Evolutionary conservation across 1,140 invertebrate genomes (phyloP), one percentile per base, ranked within the genome.

Genomic region (Calycopis cecrops): DNA sequence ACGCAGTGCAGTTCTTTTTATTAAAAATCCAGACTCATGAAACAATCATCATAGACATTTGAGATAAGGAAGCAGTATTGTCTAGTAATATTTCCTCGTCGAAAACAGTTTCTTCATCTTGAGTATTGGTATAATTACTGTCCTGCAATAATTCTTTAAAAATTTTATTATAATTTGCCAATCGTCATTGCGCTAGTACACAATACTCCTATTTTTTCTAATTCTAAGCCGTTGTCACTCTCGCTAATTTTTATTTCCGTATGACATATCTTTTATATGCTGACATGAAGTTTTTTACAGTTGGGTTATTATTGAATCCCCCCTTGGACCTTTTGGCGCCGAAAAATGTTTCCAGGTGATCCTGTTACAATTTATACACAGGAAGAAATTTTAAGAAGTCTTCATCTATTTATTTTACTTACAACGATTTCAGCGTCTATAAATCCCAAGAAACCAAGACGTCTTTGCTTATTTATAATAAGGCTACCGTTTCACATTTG

Each of bases 251-350:
- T n/a, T n/a, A n/a, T n/a, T n/a, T n/a, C n/a, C n/a, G n/a, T n/a
- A n/a, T n/a, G n/a, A n/a, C n/a, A n/a, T n/a, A n/a, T n/a, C n/a
- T n/a, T n/a, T n/a, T n/a, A n/a, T n/a, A n/a, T n/a, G n/a, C n/a
- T n/a, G n/a, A n/a, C n/a, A n/a, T n/a, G n/a, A 48, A 21, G 47
- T 34, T 16, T 35, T 50, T 50, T 35, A 50, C n/a, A 50, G 12
- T 50, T n/a, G n/a, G n/a, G n/a, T n/a, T n/a, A n/a, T n/a, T n/a
- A n/a, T n/a, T n/a, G n/a, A n/a, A n/a, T n/a, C n/a, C n/a, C n/a
- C n/a, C n/a, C n/a, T n/a, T n/a, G n/a, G n/a, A n/a, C n/a, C n/a
- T n/a, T n/a, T n/a, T n/a, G n/a, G n/a, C n/a, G n/a, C n/a, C n/a
- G n/a, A n/a, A n/a, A n/a, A n/a, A n/a, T n/a, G n/a, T n/a, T n/a